These are phyloP conservation scores for Sthenelais limicola DNA, from an alignment of 2,888 invertebrate genomes.

Conservation along the genomic window DNA sequence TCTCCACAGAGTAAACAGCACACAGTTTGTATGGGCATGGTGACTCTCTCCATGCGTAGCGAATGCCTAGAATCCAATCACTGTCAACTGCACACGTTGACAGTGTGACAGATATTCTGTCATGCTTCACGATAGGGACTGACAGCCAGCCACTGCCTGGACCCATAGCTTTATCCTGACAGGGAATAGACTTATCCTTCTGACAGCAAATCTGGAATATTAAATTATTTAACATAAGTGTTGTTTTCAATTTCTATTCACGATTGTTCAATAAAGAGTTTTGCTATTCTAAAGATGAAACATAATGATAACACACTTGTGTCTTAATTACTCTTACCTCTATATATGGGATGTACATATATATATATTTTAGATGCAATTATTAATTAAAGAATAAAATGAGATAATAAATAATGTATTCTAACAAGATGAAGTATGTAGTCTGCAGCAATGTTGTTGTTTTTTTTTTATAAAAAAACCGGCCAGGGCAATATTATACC, in stretches of 20 bases:
- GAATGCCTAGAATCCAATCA: not conserved
- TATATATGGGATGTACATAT: not conserved
- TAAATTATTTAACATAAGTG: not conserved
- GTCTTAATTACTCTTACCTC: too few species aligned
- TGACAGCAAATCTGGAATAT: constrained; percentile 10
- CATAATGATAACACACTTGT: too few species aligned
- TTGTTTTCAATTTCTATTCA: too few species aligned
- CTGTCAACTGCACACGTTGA: not conserved
- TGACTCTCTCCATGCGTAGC: constrained; percentile 46
- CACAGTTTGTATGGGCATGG: constrained; percentile 44
- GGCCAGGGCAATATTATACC: too few species aligned
- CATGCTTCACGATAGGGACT: constrained; percentile 3
- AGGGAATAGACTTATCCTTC: not conserved
- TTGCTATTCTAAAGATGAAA: too few species aligned
- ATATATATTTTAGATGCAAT: not conserved
- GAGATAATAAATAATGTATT: not conserved
- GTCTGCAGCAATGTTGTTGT: too few species aligned
- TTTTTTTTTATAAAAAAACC: too few species aligned
- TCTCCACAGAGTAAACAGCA: constrained; percentile 46
- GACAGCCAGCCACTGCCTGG: too few species aligned
- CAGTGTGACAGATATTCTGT: not conserved
- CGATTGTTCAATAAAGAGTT: too few species aligned
- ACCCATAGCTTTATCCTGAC: too few species aligned
- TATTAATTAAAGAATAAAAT: not conserved
- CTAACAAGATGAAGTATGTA: too few species aligned